phyloP scores from a whole-genome alignment of 2,797 vertebrate genomes.

The Argyrosomus regius region DNA sequence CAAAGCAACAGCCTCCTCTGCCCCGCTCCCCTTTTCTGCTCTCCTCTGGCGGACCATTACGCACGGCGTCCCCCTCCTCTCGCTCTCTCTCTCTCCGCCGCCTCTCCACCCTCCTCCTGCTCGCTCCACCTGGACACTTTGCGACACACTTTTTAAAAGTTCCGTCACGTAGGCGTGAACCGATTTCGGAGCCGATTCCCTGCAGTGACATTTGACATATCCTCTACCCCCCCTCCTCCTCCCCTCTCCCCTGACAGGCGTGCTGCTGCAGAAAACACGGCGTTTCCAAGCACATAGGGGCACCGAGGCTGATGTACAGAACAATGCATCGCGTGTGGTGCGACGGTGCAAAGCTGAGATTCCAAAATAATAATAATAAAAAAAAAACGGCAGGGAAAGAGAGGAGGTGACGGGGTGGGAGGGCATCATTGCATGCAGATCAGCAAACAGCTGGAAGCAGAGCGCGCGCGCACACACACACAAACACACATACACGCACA shows the following conservation, averaged over 20 bases:
- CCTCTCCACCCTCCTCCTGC: background rate
- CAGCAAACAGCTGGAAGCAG: constrained; percentile 43
- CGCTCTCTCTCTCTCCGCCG: background rate
- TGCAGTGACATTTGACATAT: constrained; percentile 49
- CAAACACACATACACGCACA: background rate
- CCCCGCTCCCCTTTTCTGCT: constrained; percentile 28
- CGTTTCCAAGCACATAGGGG: background rate
- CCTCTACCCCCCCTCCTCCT: too few species aligned
- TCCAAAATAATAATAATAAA: background rate
- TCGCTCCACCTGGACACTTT: constrained; percentile 72
- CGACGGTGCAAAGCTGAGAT: background rate
- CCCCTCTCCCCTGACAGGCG: background rate
- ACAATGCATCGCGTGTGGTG: constrained; percentile 26
- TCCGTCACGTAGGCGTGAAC: constrained; percentile 78
- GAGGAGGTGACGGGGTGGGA: background rate
- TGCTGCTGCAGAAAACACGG: background rate
- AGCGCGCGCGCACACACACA: background rate
- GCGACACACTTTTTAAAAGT: constrained; percentile 83
- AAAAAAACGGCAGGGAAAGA: background rate
- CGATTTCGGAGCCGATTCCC: constrained; percentile 41
- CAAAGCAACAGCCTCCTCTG: constrained; percentile 69
- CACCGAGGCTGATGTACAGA: background rate
- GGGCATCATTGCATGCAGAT: constrained; percentile 23
- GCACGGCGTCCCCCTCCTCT: constrained; percentile 19
- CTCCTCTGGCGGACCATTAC: constrained; percentile 43